Base-by-base conservation (phyloP, 2,888 invertebrate genomes). In the Elegia similella region DNA sequence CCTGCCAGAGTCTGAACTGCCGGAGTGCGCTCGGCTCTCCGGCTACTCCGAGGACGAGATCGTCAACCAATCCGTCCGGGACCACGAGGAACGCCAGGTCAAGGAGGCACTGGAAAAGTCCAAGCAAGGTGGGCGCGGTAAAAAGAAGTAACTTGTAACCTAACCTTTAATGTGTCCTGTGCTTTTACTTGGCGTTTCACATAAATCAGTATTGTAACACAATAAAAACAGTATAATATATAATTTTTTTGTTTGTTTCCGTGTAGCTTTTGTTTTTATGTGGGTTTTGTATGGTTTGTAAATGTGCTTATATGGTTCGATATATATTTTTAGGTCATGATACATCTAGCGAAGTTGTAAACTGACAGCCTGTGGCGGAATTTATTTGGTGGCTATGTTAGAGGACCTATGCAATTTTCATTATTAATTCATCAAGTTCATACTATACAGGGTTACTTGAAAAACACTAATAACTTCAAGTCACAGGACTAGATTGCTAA, bases 21-120 rank as follows among this genome's bases (percentile, higher is more conserved):
- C 92, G 0, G 96, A 96, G 60, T 96, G 97, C 79, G 98, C 98
- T 0, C 93, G 97, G 17, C 93, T 98, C 32, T 95, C 95, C 23
- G 93, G 94, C 7, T 88, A 86, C 60, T 93, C 93, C 0, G 95
- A 95, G 58, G 95, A 95, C 52, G 94, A 95, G 32, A 80, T 91
- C 38, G 82, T 88, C 56, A 84, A 82, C 60, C 86, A 87, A 56
- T 86, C 87, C 0, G 72, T 80, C 59, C 86, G 88, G 58, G 93
- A 93, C 63, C 92, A 92, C 30, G 96, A 96, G 74, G 95, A 96
- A 17, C 88, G 92, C 63, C 95, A 95, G 58, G 89, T 96, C 56
- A 94, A 94, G 66, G 93, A 94, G 73, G 96, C 95, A 0, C 82
- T 96, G 17, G 95, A 95, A 75, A 95, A 94, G 70, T 96, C 96